These are phyloP conservation scores for Lasioglossum malachurum DNA, from an alignment of 2,888 invertebrate species.

Conservation along the genomic window DNA sequence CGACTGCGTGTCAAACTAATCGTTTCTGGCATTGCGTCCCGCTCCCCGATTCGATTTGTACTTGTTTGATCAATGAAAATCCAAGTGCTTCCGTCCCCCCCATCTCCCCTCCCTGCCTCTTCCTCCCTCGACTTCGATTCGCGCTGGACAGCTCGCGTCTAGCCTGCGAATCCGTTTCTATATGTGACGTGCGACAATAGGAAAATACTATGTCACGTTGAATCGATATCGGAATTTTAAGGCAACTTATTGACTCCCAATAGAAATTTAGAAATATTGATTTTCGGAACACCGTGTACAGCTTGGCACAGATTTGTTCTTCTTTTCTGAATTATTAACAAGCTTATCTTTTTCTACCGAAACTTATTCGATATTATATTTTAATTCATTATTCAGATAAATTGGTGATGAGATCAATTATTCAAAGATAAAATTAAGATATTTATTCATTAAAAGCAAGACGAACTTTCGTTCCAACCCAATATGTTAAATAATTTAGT, in stretches of 20 bases:
- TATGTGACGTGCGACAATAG: background rate
- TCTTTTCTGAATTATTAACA: too few relatives aligned
- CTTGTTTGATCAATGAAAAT: slow-evolving; percentile 5
- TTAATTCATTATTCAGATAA: background rate
- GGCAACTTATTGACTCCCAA: background rate
- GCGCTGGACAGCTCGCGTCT: background rate
- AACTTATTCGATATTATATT: background rate
- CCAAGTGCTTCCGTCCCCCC: background rate
- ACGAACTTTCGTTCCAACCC: too few relatives aligned
- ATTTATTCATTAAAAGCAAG: too few relatives aligned
- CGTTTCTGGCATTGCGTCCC: slow-evolving; percentile 18
- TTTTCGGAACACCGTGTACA: background rate
- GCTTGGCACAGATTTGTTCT: background rate
- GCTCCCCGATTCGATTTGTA: slow-evolving; percentile 12
- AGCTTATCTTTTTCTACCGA: too few relatives aligned
- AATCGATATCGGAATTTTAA: background rate
- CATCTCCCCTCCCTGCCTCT: too few relatives aligned
- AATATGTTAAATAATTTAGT: too few relatives aligned
- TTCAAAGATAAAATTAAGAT: too few relatives aligned
- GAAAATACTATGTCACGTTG: background rate
- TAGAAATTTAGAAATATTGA: background rate
- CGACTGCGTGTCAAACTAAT: slow-evolving; percentile 33
- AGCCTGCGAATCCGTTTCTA: background rate
- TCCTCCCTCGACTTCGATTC: background rate
- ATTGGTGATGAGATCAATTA: too few relatives aligned